Evolutionary conservation across 2,797 vertebrate species (phyloP).

Genomic region (Tympanoctomys barrerae): DNA sequence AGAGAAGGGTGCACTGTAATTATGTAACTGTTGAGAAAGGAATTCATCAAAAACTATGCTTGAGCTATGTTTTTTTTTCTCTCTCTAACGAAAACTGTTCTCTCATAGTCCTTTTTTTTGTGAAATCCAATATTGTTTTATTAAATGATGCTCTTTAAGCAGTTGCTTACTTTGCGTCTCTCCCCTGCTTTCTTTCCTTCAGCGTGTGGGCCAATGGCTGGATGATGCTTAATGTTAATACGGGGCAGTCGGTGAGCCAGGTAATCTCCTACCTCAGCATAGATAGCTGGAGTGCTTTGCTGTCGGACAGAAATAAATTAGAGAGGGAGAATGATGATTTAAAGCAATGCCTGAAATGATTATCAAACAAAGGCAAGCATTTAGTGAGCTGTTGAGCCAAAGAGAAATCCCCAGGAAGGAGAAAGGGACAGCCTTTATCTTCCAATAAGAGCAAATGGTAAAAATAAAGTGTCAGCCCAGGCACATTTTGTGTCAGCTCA

Average conservation of each 20-base stretch:
- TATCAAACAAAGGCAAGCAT: slow-evolving; percentile 70
- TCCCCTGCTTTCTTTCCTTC: background rate
- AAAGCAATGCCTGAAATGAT: slow-evolving; percentile 77
- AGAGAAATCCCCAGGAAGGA: slow-evolving; percentile 60
- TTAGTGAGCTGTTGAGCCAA: slow-evolving; percentile 74
- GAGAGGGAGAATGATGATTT: slow-evolving; percentile 56
- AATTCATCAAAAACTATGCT: slow-evolving; percentile 38
- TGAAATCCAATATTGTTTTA: slow-evolving; percentile 39
- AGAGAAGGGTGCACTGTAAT: slow-evolving; percentile 60
- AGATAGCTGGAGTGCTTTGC: slow-evolving; percentile 41
- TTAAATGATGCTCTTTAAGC: slow-evolving; percentile 53
- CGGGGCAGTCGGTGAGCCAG: slow-evolving; percentile 62
- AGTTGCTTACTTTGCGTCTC: slow-evolving; percentile 1
- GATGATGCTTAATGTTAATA: slow-evolving; percentile 59
- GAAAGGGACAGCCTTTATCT: slow-evolving; percentile 68
- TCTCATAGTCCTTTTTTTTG: background rate
- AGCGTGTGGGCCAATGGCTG: background rate
- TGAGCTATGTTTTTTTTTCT: background rate
- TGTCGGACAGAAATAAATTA: slow-evolving; percentile 80
- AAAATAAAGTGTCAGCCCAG: slow-evolving; percentile 65
- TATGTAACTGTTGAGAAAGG: slow-evolving; percentile 30
- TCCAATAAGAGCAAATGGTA: slow-evolving; percentile 61
- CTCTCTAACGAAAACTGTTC: background rate
- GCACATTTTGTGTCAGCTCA: slow-evolving; percentile 74
- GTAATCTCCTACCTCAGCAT: slow-evolving; percentile 70